Base-by-base conservation (phyloP, 1,140 invertebrate species). In the Papilio dardanus region DNA sequence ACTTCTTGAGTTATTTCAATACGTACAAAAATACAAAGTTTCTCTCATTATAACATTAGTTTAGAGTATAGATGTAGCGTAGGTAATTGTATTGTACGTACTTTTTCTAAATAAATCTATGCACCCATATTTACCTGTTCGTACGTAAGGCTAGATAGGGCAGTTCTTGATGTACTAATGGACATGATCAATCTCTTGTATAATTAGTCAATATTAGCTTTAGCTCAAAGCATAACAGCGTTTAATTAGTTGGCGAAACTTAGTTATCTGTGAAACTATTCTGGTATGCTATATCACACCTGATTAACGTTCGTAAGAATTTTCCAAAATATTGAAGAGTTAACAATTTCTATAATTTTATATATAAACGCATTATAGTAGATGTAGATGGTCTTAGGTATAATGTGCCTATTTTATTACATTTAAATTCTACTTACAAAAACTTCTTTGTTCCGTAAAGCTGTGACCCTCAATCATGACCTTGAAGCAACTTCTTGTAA, bases 211-310 rank as follows among this genome's bases (percentile, higher is more conserved):
- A 54, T 54, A 54, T 54, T 54, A 21, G 50, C 50, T 54, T 54
- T 54, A 24, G 50, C 24, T 54, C 50, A 54, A 54, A 54, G 21
- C 50, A 54, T 54, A 28, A 54, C 3, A 54, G 21, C 50, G 21
- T 12, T 54, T 54, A 54, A 54, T 54, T 54, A 54, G 50, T 54
- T 28, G n/a, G 50, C 16, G 50, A 24, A 54, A 21, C 50, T 54
- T 54, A 21, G 46, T 21, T 54, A 54, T 54, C 3, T 54, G 19
- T 21, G 14, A 46, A 7, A 1, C 16, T 46, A 16, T 46, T n/a
- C n/a, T n/a, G n/a, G n/a, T 46, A 10, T 46, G 4, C n/a, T 19
- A 14, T 5, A 5, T 46, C n/a, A 46, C 14, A 19, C 6, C 1
- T 46, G 42, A 46, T 46, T 46, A 46, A 46, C n/a, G 14, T 46